Conservation (phyloP, 2,888 invertebrate genomes). For the Tigriopus californicus region DNA sequence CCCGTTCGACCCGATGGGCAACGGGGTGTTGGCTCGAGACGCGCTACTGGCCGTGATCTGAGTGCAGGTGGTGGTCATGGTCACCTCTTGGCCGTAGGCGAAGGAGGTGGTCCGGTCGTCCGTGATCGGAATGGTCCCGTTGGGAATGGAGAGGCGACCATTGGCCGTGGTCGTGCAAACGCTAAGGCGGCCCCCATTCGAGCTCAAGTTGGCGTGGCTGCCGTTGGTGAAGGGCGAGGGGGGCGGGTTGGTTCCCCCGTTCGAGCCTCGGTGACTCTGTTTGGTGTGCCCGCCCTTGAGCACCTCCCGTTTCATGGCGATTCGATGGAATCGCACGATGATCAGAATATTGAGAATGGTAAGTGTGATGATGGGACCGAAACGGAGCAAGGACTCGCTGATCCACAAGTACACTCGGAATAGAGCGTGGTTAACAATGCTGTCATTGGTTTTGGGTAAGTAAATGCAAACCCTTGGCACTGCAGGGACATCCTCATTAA, state of each 20-base stretch:
- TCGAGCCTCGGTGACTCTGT: too few relatives aligned
- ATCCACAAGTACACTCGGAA: constrained; percentile 25
- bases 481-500: too few relatives aligned
- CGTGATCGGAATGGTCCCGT: background rate
- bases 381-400: constrained; percentile 28
- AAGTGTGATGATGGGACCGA: constrained; percentile 31
- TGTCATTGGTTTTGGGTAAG: background rate
- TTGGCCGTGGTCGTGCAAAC: background rate
- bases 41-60: background rate
- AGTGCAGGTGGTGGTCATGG: background rate
- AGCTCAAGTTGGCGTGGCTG: too few relatives aligned
- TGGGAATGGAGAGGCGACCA: background rate
- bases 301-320: constrained; percentile 28
- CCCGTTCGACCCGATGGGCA: background rate
- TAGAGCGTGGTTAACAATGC: background rate
- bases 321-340: constrained; percentile 29
- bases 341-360: constrained; percentile 31
- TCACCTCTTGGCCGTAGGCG: background rate
- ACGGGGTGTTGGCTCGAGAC: too few relatives aligned
- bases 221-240: too few relatives aligned
- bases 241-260: too few relatives aligned
- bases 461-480: background rate
- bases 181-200: too few relatives aligned
- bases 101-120: background rate
- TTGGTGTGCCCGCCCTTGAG: constrained; percentile 19